Evolutionary conservation across 2,797 vertebrate species (phyloP).

Genomic region (Eidolon dupreanum): DNA sequence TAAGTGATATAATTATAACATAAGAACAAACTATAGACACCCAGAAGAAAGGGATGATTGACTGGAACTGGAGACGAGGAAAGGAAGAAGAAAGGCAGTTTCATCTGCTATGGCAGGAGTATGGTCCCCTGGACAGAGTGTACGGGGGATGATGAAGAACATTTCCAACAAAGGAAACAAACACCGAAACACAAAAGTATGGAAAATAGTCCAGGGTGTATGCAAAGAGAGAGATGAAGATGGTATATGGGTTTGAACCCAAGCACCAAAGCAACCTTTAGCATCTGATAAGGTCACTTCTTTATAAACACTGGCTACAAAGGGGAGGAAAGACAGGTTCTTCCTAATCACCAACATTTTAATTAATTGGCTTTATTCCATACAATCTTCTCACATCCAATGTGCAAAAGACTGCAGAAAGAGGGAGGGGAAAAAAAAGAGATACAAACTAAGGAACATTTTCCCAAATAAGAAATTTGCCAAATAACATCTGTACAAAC

Average conservation of each 20-base stretch:
- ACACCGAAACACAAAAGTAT: background rate
- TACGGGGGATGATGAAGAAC: background rate
- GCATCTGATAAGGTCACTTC: background rate
- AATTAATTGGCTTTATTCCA: background rate
- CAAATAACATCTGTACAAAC: constrained; percentile 65
- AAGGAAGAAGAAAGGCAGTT: background rate
- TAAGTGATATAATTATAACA: background rate
- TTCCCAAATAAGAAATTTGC: constrained; percentile 45
- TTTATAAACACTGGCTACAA: background rate
- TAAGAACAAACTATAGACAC: background rate
- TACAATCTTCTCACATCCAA: background rate
- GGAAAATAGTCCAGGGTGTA: background rate
- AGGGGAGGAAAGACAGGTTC: background rate
- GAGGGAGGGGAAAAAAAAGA: background rate
- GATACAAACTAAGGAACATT: background rate
- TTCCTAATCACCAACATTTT: background rate
- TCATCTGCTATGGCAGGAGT: background rate
- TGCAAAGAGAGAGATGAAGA: background rate
- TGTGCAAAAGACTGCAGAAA: background rate
- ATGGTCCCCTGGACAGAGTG: background rate
- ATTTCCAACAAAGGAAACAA: background rate
- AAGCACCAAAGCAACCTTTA: background rate
- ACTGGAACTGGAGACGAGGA: background rate
- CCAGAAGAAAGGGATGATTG: background rate
- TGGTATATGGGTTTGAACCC: background rate